Base-by-base conservation (phyloP, 2,113 vertebrate species). In the Patagioenas fasciata region DNA sequence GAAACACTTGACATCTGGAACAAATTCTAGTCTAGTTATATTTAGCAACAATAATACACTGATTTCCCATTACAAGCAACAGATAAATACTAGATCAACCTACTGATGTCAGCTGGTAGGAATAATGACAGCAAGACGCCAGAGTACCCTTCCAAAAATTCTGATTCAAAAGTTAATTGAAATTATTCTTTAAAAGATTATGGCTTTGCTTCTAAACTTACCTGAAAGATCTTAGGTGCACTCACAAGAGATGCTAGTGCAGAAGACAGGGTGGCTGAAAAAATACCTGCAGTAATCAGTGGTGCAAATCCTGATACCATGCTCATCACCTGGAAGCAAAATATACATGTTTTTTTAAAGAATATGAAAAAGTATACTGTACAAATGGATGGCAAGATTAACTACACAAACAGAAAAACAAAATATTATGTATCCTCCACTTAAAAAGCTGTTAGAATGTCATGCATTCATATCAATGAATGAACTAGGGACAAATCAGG, bases 151-250 rank as follows among this genome's bases (percentile, higher is more conserved):
- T 85, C 28, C 25, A 82, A 85, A 77, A 90, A 29, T 24, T 77
- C 10, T 9, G 5, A 62, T 31, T 78, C 21, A 60, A 48, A 85
- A 69, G 5, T 28, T 28, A 28, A 71, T 7, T 40, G 11, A 42
- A 67, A 53, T 15, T 42, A 10, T 31, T 61, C 51, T 80, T 80
- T 19, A 34, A 9, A 84, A 50, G 13, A 61, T 48, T 24, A 31
- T 1, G 0, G 0, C 9, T 70, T 80, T 78, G 11, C 38, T 81
- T 40, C 38, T 44, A 18, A 65, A 70, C 97, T 97, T 96, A 99
- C 99, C 98, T 99, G 99, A 92, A 99, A 99, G 77, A 99, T 99
- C 97, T 99, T 99, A 9, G 99, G 99, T 13, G 99, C 99, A 57
- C 99, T 99, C 97, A 99, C 99, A 81, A 99, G 98, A 42, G 99